Base-by-base conservation (phyloP, 2,113 vertebrate species). In the Chunga burmeisteri region DNA sequence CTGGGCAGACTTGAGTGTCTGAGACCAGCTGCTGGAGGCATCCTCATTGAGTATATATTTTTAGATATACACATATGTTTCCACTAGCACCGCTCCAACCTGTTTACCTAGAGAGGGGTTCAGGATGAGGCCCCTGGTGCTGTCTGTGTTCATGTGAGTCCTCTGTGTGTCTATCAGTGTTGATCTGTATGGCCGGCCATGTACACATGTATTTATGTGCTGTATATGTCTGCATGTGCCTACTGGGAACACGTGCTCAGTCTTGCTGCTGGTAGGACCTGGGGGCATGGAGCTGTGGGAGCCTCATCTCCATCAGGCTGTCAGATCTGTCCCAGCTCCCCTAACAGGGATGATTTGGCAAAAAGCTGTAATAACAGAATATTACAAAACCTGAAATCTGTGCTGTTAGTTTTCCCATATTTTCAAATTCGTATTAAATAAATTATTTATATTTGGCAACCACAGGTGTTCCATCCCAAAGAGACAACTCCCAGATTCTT, bases 161-260 rank as follows among this genome's bases (percentile, higher is more conserved):
- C 7, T 71, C 84, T 22, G 9, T 59, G 19, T 14, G 47, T 46
- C 75, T 59, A 1, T 42, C 0, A 0, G 16, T 34, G 53, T 63
- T 47, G 23, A 12, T 36, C 61, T 88, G 3, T 34, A 7, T 38
- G 47, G 8, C 19, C 40, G 10, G 27, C 20, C 5, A 6, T 6
- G 6, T 62, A 22, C 4, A 3, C 11, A 38, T 1, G 3, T 12
- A 29, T 56, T 77, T 42, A 26, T 13, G 36, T 0, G 1, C 18
- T 6, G 18, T 74, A 13, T 13, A 18, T 14, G 6, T 53, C 20
- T 4, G 6, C 17, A 13, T 42, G 16, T 16, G 21, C 30, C 26
- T 66, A 15, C 46, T 42, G 16, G 21, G 58, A 71, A 46, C 17
- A 34, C 2, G 2, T 13, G 25, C 16, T 53, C 16, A 49, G 47